Conservation (phyloP, 2,113 vertebrate species). For the Oreochromis niloticus region DNA sequence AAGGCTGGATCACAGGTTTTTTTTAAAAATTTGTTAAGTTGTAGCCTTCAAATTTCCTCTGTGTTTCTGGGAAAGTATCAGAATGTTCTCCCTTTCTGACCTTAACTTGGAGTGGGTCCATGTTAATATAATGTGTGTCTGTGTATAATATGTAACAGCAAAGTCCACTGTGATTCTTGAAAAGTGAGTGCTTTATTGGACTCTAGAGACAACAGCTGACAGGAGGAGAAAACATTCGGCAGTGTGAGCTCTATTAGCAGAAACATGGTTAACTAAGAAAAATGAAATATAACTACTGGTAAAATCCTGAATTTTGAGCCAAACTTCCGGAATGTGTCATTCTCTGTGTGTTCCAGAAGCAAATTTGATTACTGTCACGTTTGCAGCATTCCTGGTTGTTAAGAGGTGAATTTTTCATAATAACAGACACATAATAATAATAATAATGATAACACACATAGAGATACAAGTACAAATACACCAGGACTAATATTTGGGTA, state of each 20-base stretch:
- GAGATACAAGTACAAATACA: neutral
- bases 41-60: neutral
- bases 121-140: neutral
- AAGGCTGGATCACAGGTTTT: neutral
- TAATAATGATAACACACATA: neutral
- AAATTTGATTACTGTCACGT: neutral
- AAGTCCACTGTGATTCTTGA: neutral
- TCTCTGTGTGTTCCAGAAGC: neutral
- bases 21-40: accelerated
- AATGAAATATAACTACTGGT: neutral
- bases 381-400: neutral
- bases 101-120: neutral
- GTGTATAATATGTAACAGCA: neutral
- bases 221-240: neutral
- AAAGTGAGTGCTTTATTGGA: constrained; percentile 17
- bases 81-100: neutral
- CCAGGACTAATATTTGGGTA: neutral
- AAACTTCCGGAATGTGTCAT: neutral
- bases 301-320: neutral
- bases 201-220: neutral
- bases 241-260: neutral
- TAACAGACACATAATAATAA: neutral
- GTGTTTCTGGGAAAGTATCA: neutral
- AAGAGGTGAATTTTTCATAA: neutral
- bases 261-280: neutral